phyloP scores from a whole-genome alignment of 2,113 vertebrate species.

The Poeciliopsis turrubarensis region DNA sequence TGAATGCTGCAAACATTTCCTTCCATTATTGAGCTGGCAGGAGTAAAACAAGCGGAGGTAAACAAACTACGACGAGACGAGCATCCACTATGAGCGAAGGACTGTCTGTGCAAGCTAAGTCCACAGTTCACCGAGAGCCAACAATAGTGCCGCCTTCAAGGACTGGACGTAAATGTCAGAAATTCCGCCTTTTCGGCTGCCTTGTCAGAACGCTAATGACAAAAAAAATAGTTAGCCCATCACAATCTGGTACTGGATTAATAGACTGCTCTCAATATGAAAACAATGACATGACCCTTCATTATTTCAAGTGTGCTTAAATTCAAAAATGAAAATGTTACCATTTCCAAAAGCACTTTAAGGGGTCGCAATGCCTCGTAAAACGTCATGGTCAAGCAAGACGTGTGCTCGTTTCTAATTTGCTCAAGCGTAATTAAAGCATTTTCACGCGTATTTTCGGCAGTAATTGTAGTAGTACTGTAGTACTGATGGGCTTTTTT shows the following conservation, averaged over 20 bases:
- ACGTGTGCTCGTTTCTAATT: no score
- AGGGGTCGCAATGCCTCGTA: conserved; percentile 26
- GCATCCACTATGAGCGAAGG: conserved; percentile 23
- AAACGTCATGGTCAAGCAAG: conserved; percentile 42
- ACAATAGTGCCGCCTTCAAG: conserved; percentile 40
- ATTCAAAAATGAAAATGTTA: background rate
- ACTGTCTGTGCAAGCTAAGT: conserved; percentile 51
- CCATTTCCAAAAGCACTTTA: conserved; percentile 6
- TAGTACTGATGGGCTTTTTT: no score
- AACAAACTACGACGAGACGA: conserved; percentile 7
- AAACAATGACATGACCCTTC: no score
- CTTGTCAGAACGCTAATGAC: background rate
- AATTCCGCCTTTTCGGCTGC: background rate
- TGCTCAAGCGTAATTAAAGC: no score
- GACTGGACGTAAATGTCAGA: conserved; percentile 11
- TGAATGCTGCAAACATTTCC: conserved; percentile 86
- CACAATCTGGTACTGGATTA: no score
- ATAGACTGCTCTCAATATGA: no score
- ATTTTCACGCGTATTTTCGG: no score
- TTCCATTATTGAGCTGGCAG: conserved; percentile 79
- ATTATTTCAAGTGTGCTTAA: background rate
- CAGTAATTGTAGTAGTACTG: no score
- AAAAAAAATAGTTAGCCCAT: background rate
- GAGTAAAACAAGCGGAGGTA: conserved; percentile 5
- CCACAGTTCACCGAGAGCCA: conserved; percentile 14